Conservation (phyloP, 2,888 invertebrate species). For the Lasioglossum pauxillum region DNA sequence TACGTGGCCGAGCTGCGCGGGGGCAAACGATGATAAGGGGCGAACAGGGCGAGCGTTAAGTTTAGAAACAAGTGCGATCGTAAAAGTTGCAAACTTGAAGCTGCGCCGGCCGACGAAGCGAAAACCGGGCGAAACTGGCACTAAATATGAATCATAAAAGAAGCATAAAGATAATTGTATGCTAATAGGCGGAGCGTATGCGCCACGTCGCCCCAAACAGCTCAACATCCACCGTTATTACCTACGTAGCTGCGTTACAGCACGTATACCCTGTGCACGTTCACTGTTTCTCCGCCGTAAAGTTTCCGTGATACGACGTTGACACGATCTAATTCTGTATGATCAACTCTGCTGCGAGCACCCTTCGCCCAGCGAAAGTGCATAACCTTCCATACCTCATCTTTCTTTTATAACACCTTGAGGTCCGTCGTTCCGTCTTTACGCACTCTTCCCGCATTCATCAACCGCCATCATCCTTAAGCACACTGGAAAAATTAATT, state of each 20-base stretch:
- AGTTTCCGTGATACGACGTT: slow-evolving; percentile 42
- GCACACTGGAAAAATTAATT: neutral
- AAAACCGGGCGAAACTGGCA: slow-evolving; percentile 59
- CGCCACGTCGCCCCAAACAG: slow-evolving; percentile 71
- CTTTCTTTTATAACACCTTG: slow-evolving; percentile 17
- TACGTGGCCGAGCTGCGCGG: slow-evolving; percentile 30
- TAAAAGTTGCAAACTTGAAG: slow-evolving; percentile 72
- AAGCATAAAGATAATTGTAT: slow-evolving; percentile 80
- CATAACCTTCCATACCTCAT: neutral
- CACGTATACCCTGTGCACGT: slow-evolving; percentile 22
- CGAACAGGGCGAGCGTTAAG: slow-evolving; percentile 63
- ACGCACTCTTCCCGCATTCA: neutral
- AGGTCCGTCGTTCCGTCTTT: slow-evolving; percentile 1
- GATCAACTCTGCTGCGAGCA: slow-evolving; percentile 40
- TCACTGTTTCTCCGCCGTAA: slow-evolving; percentile 25
- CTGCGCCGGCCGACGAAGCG: slow-evolving; percentile 45
- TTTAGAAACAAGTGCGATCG: slow-evolving; percentile 73
- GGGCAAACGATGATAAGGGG: slow-evolving; percentile 63
- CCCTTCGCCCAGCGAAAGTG: slow-evolving; percentile 17
- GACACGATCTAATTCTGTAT: slow-evolving; percentile 56
- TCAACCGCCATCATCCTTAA: neutral
- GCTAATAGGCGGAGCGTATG: slow-evolving; percentile 78
- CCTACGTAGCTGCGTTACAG: slow-evolving; percentile 59
- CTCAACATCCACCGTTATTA: slow-evolving; percentile 66
- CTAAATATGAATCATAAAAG: slow-evolving; percentile 81